phyloP scores from a whole-genome alignment of 2,113 vertebrate species.

The Eublepharis macularius region DNA sequence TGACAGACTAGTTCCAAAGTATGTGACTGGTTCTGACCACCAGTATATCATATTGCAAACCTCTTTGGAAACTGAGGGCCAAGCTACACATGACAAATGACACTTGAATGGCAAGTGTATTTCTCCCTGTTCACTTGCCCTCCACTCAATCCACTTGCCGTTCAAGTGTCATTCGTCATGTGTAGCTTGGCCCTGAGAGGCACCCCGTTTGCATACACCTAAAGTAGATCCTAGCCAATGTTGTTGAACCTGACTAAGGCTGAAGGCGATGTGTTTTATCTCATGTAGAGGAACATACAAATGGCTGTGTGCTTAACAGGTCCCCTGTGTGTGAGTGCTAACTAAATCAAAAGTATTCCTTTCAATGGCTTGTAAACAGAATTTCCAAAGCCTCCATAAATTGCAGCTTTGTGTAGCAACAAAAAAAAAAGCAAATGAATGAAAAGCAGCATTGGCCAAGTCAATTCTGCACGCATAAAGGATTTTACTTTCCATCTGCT shows the following conservation, averaged over 20 bases:
- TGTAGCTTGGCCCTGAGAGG: no score
- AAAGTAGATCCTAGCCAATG: neutral
- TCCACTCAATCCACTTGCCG: no score
- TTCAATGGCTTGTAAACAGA: slow-evolving; percentile 20
- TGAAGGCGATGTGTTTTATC: no score
- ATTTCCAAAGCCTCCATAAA: slow-evolving; percentile 64
- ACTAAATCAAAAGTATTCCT: slow-evolving; percentile 46
- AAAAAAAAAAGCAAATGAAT: slow-evolving; percentile 56
- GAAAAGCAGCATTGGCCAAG: slow-evolving; percentile 55
- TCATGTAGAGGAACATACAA: slow-evolving; percentile 43
- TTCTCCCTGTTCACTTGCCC: no score
- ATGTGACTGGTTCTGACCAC: neutral
- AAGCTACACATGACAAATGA: no score
- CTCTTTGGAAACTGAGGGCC: neutral
- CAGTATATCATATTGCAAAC: neutral
- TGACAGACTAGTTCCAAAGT: neutral
- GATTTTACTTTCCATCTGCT: slow-evolving; percentile 61
- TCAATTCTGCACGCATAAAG: slow-evolving; percentile 48
- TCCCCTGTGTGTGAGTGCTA: slow-evolving; percentile 37
- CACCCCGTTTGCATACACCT: neutral
- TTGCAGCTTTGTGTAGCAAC: slow-evolving; percentile 48
- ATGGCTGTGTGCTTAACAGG: neutral
- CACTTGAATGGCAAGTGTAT: no score
- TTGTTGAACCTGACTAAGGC: no score
- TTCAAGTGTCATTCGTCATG: no score